phyloP scores from a whole-genome alignment of 2,888 invertebrate genomes.

The Melanargia galathea region DNA sequence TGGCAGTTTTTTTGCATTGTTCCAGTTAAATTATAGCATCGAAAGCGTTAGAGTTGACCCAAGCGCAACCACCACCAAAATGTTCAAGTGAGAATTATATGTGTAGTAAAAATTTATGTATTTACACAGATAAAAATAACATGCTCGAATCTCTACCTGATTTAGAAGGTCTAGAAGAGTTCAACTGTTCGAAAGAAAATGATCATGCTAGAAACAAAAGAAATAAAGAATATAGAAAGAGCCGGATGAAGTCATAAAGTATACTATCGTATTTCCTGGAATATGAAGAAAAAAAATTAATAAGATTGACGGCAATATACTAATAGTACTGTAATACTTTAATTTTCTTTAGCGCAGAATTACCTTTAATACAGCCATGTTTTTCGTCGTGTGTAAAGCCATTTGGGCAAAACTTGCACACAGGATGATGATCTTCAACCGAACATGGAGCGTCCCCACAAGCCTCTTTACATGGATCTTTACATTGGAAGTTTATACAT shows the following conservation, averaged over 20 bases:
- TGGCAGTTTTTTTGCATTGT: slow-evolving; percentile 74
- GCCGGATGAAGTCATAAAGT: slow-evolving; percentile 76
- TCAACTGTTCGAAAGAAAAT: slow-evolving; percentile 76
- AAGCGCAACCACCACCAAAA: slow-evolving; percentile 64
- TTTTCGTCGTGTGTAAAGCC: slow-evolving; percentile 95
- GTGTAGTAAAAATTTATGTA: slow-evolving; percentile 53
- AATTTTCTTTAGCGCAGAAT: slow-evolving; percentile 69
- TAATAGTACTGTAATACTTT: slow-evolving; percentile 57
- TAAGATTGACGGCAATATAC: slow-evolving; percentile 73
- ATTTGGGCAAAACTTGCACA: slow-evolving; percentile 97
- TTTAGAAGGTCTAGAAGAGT: slow-evolving; percentile 73
- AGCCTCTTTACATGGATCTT: slow-evolving; percentile 93
- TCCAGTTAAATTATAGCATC: slow-evolving; percentile 60
- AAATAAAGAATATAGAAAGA: slow-evolving; percentile 66
- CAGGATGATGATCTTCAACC: slow-evolving; percentile 96
- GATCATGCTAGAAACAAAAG: slow-evolving; percentile 74
- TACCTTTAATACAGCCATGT: slow-evolving; percentile 98
- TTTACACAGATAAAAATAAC: slow-evolving; percentile 67
- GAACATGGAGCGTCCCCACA: slow-evolving; percentile 95
- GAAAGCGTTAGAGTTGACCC: slow-evolving; percentile 61
- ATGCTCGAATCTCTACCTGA: slow-evolving; percentile 78
- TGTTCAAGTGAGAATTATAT: slow-evolving; percentile 60
- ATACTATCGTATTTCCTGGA: slow-evolving; percentile 80
- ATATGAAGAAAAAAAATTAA: slow-evolving; percentile 81
- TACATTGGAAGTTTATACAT: slow-evolving; percentile 93